Evolutionary conservation across 2,113 vertebrate species (phyloP).

Genomic region (Symphodus melops): DNA sequence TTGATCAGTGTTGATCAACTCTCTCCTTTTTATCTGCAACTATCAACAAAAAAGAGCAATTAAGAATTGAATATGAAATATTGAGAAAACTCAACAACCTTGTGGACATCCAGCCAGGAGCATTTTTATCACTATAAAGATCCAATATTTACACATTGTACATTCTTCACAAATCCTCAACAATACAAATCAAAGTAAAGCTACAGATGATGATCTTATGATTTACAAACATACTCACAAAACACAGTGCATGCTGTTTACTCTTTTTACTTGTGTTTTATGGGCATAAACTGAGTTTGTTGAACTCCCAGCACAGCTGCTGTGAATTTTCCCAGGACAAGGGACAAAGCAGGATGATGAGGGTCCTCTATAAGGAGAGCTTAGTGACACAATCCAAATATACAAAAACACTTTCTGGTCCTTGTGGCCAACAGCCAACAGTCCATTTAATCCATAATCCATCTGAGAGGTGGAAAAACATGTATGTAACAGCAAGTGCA

Average conservation of each 20-base stretch:
- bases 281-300: background rate
- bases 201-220: background rate
- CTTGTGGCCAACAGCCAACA: background rate
- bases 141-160: background rate
- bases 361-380: conserved; percentile 7
- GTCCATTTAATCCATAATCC: no score
- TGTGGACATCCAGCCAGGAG: conserved; percentile 4
- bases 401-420: background rate
- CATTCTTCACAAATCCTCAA: background rate
- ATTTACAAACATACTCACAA: background rate
- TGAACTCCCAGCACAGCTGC: conserved; percentile 27
- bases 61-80: background rate
- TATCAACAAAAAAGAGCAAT: conserved; percentile 14
- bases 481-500: background rate
- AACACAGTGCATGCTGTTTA: background rate
- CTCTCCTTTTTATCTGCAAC: background rate
- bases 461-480: background rate
- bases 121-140: conserved; percentile 14
- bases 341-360: conserved; percentile 32
- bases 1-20: conserved; percentile 32
- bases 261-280: background rate
- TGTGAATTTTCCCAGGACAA: conserved; percentile 23
- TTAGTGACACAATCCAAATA: conserved; percentile 30
- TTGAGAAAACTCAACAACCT: background rate
- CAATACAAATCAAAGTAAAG: background rate